These are phyloP conservation scores for Microcebus lehilahytsara DNA, from an alignment of 2,113 vertebrate genomes.

Conservation along the genomic window DNA sequence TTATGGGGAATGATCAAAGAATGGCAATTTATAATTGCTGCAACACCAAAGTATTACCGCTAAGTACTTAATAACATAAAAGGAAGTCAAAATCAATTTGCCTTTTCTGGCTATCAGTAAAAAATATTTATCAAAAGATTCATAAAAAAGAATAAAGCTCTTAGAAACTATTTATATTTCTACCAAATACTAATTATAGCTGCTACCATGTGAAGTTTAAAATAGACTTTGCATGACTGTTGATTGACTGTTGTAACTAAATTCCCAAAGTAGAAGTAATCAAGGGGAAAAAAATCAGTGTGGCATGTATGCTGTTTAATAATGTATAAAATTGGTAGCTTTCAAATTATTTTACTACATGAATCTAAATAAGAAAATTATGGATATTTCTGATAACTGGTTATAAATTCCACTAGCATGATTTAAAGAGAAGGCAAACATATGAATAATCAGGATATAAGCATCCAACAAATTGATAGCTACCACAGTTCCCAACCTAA, in stretches of 20 bases:
- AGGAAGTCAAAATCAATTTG: neutral
- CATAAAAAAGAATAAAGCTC: neutral
- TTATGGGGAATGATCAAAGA: neutral
- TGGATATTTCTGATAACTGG: neutral
- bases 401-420: slow-evolving; percentile 11
- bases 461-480: neutral
- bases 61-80: neutral
- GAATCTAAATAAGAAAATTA: neutral
- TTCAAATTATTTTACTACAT: slow-evolving; percentile 17
- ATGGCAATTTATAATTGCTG: neutral
- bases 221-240: neutral
- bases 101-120: neutral
- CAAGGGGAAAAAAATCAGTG: neutral
- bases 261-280: neutral
- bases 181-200: slow-evolving; percentile 2
- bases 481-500: neutral
- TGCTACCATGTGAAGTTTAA: neutral
- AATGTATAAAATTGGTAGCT: neutral
- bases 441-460: neutral
- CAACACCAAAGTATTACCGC: neutral
- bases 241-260: neutral
- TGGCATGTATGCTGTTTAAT: neutral
- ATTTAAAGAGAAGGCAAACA: neutral
- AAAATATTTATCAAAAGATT: slow-evolving; percentile 10
- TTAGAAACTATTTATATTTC: neutral